A percentile compares a stretch with the other conserved stretches of the same genome.
Conservation (phyloP, 2,113 vertebrate species). For the Stegostoma tigrinum region DNA sequence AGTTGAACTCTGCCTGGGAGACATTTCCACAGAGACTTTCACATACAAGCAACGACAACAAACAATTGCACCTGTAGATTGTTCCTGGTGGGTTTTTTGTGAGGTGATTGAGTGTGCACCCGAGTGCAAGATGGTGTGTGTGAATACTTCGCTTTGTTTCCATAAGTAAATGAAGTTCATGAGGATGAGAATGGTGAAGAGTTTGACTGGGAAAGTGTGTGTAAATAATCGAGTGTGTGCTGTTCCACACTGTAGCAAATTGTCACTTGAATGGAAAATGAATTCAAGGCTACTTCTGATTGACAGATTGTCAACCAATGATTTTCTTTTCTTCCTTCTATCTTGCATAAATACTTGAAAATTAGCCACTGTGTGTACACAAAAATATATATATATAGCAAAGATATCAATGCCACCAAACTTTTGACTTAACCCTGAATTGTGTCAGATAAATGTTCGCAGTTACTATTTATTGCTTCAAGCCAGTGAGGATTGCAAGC, state of each 20-base stretch:
- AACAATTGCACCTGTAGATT: conserved; percentile 5
- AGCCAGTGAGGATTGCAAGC: conserved; percentile 42
- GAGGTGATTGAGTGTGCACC: neutral
- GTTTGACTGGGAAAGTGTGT: neutral
- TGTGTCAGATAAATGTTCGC: conserved; percentile 8
- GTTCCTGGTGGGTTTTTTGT: too few species aligned
- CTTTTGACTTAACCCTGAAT: neutral
- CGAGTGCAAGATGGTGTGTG: conserved; percentile 39
- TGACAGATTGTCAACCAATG: conserved; percentile 45
- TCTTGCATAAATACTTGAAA: conserved; percentile 59
- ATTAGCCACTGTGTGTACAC: conserved; percentile 54
- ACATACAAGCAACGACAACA: neutral
- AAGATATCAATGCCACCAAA: neutral
- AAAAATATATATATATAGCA: neutral
- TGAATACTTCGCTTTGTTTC: neutral
- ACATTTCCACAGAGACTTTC: conserved; percentile 37
- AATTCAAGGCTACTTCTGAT: conserved; percentile 37
- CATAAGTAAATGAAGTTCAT: neutral
- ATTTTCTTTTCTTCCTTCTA: neutral
- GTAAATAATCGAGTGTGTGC: neutral
- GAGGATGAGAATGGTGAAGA: neutral
- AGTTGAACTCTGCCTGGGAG: conserved; percentile 44
- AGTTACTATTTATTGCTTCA: conserved; percentile 56
- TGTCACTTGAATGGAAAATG: neutral
- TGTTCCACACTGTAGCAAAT: too few species aligned